Evolutionary conservation across 2,888 invertebrate species (phyloP).

Genomic region (Drosophila recens): DNA sequence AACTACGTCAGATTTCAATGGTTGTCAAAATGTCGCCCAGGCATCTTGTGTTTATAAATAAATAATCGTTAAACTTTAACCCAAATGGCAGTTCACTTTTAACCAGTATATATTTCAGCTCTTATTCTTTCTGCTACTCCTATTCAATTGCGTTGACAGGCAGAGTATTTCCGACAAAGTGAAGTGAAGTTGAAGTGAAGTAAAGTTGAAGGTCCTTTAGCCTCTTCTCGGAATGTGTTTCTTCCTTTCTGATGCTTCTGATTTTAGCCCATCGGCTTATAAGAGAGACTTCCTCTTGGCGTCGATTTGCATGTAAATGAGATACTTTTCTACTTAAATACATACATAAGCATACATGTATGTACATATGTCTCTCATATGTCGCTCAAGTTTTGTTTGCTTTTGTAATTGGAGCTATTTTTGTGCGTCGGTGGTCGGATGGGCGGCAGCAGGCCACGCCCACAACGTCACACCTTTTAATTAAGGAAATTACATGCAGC

Average conservation of each 20-base stretch:
- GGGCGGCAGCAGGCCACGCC: slow-evolving; percentile 4
- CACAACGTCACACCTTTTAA: slow-evolving; percentile 73
- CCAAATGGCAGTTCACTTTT: slow-evolving; percentile 22
- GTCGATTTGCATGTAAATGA: slow-evolving; percentile 51
- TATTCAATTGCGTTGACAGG: slow-evolving; percentile 19
- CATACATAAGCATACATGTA: not conserved
- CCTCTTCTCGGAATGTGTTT: slow-evolving; percentile 5
- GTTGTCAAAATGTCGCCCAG: slow-evolving; percentile 9
- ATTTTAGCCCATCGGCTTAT: slow-evolving; percentile 20
- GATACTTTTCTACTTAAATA: slow-evolving; percentile 14
- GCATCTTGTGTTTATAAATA: slow-evolving; percentile 35
- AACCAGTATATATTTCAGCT: not conserved
- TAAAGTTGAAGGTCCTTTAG: slow-evolving; percentile 6
- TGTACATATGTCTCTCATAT: not conserved
- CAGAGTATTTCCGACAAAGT: slow-evolving; percentile 27
- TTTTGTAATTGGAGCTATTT: slow-evolving; percentile 44
- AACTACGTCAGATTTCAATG: slow-evolving; percentile 1
- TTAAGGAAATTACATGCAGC: slow-evolving; percentile 68
- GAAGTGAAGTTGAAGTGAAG: not conserved
- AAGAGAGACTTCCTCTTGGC: slow-evolving; percentile 16
- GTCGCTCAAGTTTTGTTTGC: slow-evolving; percentile 30
- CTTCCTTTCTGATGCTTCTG: slow-evolving; percentile 33
- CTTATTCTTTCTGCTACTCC: slow-evolving; percentile 7
- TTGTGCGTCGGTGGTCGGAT: slow-evolving; percentile 8
- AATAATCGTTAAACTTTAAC: slow-evolving; percentile 32